These are phyloP conservation scores for Axea sp. DNA, from an alignment of 2,888 invertebrate species.

Conservation along the genomic window DNA sequence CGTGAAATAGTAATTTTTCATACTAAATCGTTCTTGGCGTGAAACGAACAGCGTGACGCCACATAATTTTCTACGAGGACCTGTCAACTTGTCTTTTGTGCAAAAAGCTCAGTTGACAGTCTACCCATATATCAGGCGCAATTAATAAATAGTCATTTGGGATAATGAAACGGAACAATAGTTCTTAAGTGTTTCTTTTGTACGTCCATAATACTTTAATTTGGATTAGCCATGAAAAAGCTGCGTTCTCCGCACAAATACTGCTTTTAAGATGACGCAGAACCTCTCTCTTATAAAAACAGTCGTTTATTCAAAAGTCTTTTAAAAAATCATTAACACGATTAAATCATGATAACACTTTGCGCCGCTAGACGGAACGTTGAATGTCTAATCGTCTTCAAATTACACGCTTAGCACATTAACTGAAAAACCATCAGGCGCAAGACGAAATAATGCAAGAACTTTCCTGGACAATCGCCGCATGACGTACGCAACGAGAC, in stretches of 20 bases:
- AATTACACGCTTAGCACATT: slow-evolving; percentile 38
- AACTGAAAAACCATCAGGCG: slow-evolving; percentile 42
- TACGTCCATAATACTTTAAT: neutral
- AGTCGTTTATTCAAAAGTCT: neutral
- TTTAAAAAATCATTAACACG: slow-evolving; percentile 25
- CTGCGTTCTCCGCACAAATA: no score
- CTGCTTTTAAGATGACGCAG: no score
- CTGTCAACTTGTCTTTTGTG: slow-evolving; percentile 8
- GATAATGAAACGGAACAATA: slow-evolving; percentile 16
- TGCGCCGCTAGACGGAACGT: neutral
- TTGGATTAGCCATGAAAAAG: slow-evolving; percentile 15
- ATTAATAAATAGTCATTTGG: slow-evolving; percentile 29
- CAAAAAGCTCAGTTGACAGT: slow-evolving; percentile 14
- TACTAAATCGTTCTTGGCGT: slow-evolving; percentile 1
- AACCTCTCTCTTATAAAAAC: slow-evolving; percentile 6
- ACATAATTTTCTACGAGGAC: slow-evolving; percentile 10
- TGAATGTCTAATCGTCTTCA: slow-evolving; percentile 41
- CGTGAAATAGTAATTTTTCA: slow-evolving; percentile 25
- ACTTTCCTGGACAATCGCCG: slow-evolving; percentile 62
- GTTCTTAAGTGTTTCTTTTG: slow-evolving; percentile 18
- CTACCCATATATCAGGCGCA: slow-evolving; percentile 20
- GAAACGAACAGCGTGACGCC: slow-evolving; percentile 6
- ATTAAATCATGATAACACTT: slow-evolving; percentile 13
- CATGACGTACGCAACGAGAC: slow-evolving; percentile 64
- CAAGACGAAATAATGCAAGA: slow-evolving; percentile 54